Conservation (phyloP, 30 jellyfish, hydroid and myxozoan species). For the Calvadosia cruxmelitensis region DNA sequence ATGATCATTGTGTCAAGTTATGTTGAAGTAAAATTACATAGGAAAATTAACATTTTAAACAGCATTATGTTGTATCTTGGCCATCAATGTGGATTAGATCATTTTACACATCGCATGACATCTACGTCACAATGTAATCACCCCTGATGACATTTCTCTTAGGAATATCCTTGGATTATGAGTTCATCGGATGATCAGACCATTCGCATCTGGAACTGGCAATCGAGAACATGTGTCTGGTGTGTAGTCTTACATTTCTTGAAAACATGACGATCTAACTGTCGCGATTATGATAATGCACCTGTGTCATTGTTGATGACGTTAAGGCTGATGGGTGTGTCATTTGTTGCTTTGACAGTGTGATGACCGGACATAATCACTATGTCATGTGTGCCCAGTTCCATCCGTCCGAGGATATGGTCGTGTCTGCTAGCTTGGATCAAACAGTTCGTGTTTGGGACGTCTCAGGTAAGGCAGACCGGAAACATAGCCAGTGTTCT, state of each 20-base stretch:
- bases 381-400: constrained; percentile 98
- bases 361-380: constrained; percentile 91
- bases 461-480: constrained; percentile 40
- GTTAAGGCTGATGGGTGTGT: constrained; percentile 4
- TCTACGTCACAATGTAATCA: too few species aligned
- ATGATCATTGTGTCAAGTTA: too few species aligned
- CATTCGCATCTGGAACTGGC: constrained; percentile 95
- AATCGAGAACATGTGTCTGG: constrained; percentile 87
- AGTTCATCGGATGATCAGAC: constrained; percentile 97
- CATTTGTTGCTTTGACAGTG: constrained; percentile 23
- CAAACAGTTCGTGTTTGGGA: constrained; percentile 98
- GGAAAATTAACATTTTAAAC: too few species aligned
- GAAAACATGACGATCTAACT: too few species aligned
- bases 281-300: too few species aligned
- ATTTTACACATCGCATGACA: too few species aligned
- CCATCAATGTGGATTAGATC: too few species aligned
- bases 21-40: too few species aligned
- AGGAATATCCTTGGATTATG: constrained; percentile 97
- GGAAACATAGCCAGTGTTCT: too few species aligned
- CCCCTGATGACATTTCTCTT: not conserved
- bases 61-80: too few species aligned
- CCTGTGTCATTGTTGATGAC: too few species aligned
- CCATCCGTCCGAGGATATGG: constrained; percentile 74
- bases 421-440: constrained; percentile 92
- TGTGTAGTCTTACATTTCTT: constrained; percentile 10